Evolutionary conservation across 2,888 invertebrate genomes (phyloP).

Genomic region (Colostygia pectinataria): DNA sequence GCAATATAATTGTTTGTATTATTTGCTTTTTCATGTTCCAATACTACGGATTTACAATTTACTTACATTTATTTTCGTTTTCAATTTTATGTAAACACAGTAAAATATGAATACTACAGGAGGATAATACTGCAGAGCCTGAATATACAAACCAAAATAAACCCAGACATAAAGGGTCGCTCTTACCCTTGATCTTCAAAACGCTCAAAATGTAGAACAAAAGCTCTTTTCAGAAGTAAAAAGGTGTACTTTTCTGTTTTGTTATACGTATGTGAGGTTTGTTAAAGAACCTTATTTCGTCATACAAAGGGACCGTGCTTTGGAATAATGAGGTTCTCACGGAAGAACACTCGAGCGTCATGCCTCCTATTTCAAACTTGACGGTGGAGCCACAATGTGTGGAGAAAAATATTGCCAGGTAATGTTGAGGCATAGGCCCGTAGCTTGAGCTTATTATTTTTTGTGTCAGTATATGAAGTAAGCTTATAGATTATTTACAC

Average conservation of each 20-base stretch:
- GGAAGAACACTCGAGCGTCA: conserved; percentile 59
- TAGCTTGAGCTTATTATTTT: conserved; percentile 11
- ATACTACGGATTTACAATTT: too few relatives aligned
- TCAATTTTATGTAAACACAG: neutral
- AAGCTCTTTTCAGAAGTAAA: conserved; percentile 42
- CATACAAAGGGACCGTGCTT: conserved; percentile 77
- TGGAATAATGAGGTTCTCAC: conserved; percentile 77
- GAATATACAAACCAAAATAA: conserved; percentile 24
- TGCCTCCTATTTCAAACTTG: conserved; percentile 71
- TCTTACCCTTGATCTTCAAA: conserved; percentile 38
- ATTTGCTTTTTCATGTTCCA: too few relatives aligned
- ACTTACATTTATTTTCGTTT: too few relatives aligned
- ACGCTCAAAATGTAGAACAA: conserved; percentile 36
- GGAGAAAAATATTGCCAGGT: conserved; percentile 37
- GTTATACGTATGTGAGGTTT: conserved; percentile 66
- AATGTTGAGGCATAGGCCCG: conserved; percentile 13
- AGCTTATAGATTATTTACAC: neutral
- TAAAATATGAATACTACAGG: conserved; percentile 8
- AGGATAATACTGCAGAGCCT: conserved; percentile 4
- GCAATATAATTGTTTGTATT: too few relatives aligned
- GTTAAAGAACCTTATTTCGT: conserved; percentile 79
- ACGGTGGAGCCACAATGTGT: conserved; percentile 57
- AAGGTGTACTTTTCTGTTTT: conserved; percentile 41
- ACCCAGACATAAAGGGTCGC: conserved; percentile 21
- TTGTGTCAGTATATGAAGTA: conserved; percentile 8